Evolutionary conservation across 2,888 invertebrate genomes (phyloP).

Genomic region (Onthophagus sagittarius): DNA sequence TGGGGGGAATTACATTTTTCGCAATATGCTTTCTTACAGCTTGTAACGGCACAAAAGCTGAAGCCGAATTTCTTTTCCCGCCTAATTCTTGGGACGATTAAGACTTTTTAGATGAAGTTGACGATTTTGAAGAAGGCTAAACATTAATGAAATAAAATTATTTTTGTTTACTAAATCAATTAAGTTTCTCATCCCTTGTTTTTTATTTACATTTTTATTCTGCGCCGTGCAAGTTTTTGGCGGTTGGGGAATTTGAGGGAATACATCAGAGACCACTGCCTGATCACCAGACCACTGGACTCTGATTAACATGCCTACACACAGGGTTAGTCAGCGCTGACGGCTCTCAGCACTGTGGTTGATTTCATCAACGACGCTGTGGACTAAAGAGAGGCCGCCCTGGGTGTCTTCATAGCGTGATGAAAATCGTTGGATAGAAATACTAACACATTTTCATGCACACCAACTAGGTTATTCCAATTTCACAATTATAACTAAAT

Average conservation of each 20-base stretch:
- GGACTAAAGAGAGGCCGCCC: slow-evolving; percentile 16
- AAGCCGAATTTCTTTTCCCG: slow-evolving; percentile 23
- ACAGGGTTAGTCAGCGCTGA: too few species aligned
- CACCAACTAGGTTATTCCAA: too few species aligned
- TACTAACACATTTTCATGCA: too few species aligned
- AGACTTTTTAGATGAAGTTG: background rate
- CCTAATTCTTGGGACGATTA: background rate
- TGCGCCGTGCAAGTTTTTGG: slow-evolving; percentile 29
- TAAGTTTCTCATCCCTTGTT: background rate
- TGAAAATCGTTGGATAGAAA: too few species aligned
- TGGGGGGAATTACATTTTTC: slow-evolving; percentile 20
- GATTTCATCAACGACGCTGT: too few species aligned
- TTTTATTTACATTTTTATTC: background rate
- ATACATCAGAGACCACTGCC: too few species aligned
- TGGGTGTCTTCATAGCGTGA: too few species aligned
- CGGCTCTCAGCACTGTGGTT: too few species aligned
- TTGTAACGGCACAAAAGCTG: slow-evolving; percentile 56
- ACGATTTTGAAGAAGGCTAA: background rate
- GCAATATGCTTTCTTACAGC: slow-evolving; percentile 50
- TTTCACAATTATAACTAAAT: too few species aligned
- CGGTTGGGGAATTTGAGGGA: slow-evolving; percentile 27
- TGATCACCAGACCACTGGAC: too few species aligned
- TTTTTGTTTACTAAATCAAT: background rate
- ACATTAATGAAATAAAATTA: background rate
- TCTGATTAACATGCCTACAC: too few species aligned